Conservation (phyloP, 2,797 vertebrate genomes). For the Epinephelus coioides region DNA sequence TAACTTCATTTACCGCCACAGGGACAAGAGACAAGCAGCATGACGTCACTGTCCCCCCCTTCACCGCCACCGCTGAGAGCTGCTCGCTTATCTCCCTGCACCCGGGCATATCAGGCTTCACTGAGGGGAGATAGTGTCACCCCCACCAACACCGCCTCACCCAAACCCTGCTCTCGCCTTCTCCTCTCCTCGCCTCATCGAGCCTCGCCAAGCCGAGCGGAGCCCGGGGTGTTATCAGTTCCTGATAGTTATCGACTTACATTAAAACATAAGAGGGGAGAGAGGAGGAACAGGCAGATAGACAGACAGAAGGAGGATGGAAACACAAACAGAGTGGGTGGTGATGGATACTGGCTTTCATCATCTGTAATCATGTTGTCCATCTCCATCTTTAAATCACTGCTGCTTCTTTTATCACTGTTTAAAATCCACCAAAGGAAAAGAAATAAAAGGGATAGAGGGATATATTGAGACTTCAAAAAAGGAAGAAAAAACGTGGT, state of each 20-base stretch:
- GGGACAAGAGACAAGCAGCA: conserved; percentile 24
- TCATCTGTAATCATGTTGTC: conserved; percentile 78
- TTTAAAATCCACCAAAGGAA: conserved; percentile 69
- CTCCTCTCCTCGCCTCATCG: conserved; percentile 65
- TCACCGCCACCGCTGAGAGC: conserved; percentile 38
- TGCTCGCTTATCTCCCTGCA: conserved; percentile 70
- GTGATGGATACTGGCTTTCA: conserved; percentile 79
- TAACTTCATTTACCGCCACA: conserved; percentile 54
- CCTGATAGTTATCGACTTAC: conserved; percentile 80
- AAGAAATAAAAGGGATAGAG: conserved; percentile 53
- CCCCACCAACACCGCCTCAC: conserved; percentile 41
- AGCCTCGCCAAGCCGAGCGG: conserved; percentile 51
- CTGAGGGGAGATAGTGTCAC: conserved; percentile 71
- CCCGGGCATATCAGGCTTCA: conserved; percentile 69
- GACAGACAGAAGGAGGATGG: conserved; percentile 62
- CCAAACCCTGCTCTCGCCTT: conserved; percentile 36
- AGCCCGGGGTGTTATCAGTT: conserved; percentile 73
- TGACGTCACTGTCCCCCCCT: conserved; percentile 58
- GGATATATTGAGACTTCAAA: conserved; percentile 51
- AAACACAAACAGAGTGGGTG: conserved; percentile 76
- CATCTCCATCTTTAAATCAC: conserved; percentile 76
- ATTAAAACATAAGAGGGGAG: conserved; percentile 78
- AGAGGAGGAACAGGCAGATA: conserved; percentile 47
- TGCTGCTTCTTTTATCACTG: conserved; percentile 68
- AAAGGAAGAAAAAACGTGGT: conserved; percentile 6